Evolutionary conservation across 2,797 vertebrate genomes (phyloP).

Genomic region (Rhinoraja longicauda): DNA sequence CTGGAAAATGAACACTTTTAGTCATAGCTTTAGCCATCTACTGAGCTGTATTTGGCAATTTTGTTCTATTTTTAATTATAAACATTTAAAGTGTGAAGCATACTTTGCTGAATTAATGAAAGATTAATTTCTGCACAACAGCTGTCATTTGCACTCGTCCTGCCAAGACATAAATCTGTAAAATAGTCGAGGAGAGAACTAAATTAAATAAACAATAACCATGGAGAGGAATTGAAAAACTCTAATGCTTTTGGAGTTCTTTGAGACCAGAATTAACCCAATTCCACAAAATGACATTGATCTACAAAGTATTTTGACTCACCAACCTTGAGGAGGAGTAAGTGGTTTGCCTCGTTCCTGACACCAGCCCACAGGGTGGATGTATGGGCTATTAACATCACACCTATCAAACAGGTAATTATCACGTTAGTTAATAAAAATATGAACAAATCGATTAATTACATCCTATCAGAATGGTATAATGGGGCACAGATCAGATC

Average conservation of each 20-base stretch:
- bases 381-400: slow-evolving; percentile 76
- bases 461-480: neutral
- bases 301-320: slow-evolving; percentile 4
- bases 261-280: neutral
- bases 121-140: neutral
- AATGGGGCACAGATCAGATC: neutral
- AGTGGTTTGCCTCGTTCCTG: slow-evolving; percentile 60
- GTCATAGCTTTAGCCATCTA: neutral
- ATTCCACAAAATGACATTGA: neutral
- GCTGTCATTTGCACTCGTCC: neutral
- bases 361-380: slow-evolving; percentile 74
- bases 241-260: neutral
- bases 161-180: neutral
- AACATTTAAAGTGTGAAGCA: neutral
- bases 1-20: neutral
- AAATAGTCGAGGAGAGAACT: neutral
- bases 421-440: neutral
- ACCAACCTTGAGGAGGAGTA: slow-evolving; percentile 62
- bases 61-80: too few relatives aligned
- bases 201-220: neutral
- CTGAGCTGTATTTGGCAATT: neutral
- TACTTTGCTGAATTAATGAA: neutral
- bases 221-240: neutral
- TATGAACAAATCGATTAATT: neutral
- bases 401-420: slow-evolving; percentile 60